Base-by-base conservation (phyloP, 2,113 vertebrate species). In the Dasypus novemcinctus region DNA sequence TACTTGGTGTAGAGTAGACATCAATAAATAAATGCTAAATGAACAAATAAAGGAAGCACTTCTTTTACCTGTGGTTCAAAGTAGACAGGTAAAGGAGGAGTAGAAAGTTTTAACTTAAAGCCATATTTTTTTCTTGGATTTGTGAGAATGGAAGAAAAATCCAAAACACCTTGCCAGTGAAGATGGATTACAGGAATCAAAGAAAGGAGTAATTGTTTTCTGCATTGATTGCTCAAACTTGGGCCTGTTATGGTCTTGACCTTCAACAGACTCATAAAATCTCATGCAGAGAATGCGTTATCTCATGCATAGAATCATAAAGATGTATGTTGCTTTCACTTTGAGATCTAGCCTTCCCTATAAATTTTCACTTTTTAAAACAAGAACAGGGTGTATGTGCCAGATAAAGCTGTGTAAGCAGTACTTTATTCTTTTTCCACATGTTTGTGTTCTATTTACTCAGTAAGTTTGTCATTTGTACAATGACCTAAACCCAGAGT, bases 391-490 rank as follows among this genome's bases (percentile, higher is more conserved):
- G n/a, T 89, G 31, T 92, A 31, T 91, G 36, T 93, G 9, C 9
- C 38, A 80, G 29, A 72, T 69, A 36, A 96, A 94, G 81, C 49
- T 87, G 20, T 18, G 21, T 74, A 57, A 59, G 6, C 7, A 93
- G 33, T 23, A 79, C 85, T 61, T 96, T 93, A 79, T 63, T 20
- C 5, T 59, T 27, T 49, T 43, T 76, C 78, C 33, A n/a, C 17
- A 36, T 69, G 29, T 13, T 64, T 25, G 11, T 11, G 2, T 17
- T 14, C 1, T 89, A 21, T 49, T 49, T 87, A 88, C 49, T 92
- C 92, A 94, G 78, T 86, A 87, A 69, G 27, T 88, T 25, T 94
- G 63, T 97, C 14, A 54, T 95, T 82, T 31, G 12, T 63, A 90
- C 75, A 87, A 21, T 59, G 71, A 97, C 66, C 82, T 95, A 86